These are phyloP conservation scores for Cephus sareptanus DNA, from an alignment of 2,888 invertebrate genomes.

Conservation along the genomic window DNA sequence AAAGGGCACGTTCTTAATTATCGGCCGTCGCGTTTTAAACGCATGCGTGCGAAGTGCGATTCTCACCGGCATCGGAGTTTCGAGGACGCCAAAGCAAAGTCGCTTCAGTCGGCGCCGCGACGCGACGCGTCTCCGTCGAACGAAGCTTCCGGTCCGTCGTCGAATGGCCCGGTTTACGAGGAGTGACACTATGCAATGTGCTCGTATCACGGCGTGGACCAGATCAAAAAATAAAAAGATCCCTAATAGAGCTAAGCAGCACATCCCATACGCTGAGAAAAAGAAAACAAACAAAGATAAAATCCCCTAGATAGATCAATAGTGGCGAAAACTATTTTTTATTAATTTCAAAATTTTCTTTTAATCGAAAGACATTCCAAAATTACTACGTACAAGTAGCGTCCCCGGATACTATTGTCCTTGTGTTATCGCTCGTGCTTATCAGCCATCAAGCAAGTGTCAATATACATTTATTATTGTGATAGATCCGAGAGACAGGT, in stretches of 20 bases:
- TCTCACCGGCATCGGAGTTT: background rate
- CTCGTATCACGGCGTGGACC: background rate
- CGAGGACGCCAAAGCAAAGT: background rate
- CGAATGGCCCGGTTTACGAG: background rate
- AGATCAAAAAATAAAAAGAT: background rate
- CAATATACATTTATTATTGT: background rate
- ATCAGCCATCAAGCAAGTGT: background rate
- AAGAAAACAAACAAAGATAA: background rate
- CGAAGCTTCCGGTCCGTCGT: constrained; percentile 13
- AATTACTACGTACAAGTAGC: background rate
- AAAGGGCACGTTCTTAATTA: background rate
- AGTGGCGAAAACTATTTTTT: background rate
- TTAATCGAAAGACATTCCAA: background rate
- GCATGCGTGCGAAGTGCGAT: background rate
- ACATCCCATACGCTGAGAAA: background rate
- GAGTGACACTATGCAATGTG: background rate
- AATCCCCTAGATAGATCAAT: background rate
- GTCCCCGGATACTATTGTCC: background rate
- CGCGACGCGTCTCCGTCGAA: constrained; percentile 37
- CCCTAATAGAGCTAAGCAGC: background rate
- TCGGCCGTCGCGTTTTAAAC: background rate
- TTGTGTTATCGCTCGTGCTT: background rate
- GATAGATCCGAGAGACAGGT: background rate
- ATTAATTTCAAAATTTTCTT: background rate
- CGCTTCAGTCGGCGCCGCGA: constrained; percentile 50